Evolutionary conservation across 1,140 invertebrate genomes (phyloP).

Genomic region (Drosophila triauraria): DNA sequence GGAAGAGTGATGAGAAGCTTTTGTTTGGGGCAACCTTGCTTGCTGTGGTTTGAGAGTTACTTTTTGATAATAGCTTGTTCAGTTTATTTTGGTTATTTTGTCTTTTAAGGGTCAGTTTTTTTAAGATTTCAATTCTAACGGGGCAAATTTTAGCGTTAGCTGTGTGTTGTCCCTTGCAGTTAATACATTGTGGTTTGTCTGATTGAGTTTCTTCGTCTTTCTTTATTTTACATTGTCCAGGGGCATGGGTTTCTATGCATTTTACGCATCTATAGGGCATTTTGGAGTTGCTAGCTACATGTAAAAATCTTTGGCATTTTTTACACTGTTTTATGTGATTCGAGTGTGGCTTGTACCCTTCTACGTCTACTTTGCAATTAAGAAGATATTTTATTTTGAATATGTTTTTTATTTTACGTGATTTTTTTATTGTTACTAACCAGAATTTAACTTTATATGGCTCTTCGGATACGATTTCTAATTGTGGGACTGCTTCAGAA

Average conservation of each 20-base stretch:
- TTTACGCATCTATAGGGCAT: not conserved
- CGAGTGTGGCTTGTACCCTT: not conserved
- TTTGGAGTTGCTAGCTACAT: not conserved
- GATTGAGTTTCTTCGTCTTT: not conserved
- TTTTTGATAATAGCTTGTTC: no score
- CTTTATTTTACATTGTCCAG: not conserved
- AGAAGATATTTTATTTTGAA: not conserved
- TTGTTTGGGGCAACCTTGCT: no score
- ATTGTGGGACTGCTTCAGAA: not conserved
- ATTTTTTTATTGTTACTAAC: not conserved
- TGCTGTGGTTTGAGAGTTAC: no score
- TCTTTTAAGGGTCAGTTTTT: no score
- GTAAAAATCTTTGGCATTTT: not conserved
- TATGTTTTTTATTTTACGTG: not conserved
- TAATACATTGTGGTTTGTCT: not conserved
- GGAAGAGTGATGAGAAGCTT: no score
- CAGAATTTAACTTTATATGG: no score
- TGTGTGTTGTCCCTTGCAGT: slow-evolving; percentile 3
- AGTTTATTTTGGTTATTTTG: no score
- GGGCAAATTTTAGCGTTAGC: slow-evolving; percentile 11
- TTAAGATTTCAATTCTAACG: not conserved
- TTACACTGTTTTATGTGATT: not conserved
- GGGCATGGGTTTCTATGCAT: not conserved
- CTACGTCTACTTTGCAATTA: not conserved
- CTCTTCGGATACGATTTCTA: not conserved